Evolutionary conservation across 2,797 vertebrate genomes (phyloP).

Genomic region (Yasuhikotakia modesta): DNA sequence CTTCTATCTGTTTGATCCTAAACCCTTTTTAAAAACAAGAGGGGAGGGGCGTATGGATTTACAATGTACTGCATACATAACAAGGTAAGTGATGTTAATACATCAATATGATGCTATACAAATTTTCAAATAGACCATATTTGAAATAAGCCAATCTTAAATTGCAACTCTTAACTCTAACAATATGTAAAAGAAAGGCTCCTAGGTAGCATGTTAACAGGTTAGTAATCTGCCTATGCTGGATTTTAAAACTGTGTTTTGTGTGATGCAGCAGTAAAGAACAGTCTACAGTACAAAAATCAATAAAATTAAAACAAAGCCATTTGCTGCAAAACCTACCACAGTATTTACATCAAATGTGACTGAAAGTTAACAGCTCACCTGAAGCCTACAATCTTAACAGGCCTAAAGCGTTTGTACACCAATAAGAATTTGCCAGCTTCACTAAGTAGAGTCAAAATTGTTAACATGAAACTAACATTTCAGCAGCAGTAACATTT

Average conservation of each 20-base stretch:
- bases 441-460: not conserved
- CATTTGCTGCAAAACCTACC: not conserved
- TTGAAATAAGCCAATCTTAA: too few relatives aligned
- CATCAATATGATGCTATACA: not conserved
- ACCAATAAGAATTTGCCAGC: conserved; percentile 19
- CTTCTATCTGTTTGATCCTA: not conserved
- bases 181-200: too few relatives aligned
- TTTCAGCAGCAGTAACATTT: conserved; percentile 11
- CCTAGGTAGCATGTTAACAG: not conserved
- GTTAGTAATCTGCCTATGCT: not conserved
- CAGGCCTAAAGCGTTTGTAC: not conserved
- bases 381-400: not conserved
- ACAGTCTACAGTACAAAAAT: not conserved
- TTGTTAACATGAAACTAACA: not conserved
- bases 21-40: not conserved
- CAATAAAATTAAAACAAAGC: not conserved
- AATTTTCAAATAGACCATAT: not conserved
- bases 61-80: not conserved
- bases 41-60: not conserved
- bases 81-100: not conserved
- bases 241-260: not conserved
- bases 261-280: not conserved
- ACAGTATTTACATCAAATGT: not conserved
- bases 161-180: not conserved
- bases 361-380: not conserved